These are phyloP conservation scores for Lutjanus argentimaculatus DNA, from an alignment of 2,797 vertebrate species.

Conservation along the genomic window DNA sequence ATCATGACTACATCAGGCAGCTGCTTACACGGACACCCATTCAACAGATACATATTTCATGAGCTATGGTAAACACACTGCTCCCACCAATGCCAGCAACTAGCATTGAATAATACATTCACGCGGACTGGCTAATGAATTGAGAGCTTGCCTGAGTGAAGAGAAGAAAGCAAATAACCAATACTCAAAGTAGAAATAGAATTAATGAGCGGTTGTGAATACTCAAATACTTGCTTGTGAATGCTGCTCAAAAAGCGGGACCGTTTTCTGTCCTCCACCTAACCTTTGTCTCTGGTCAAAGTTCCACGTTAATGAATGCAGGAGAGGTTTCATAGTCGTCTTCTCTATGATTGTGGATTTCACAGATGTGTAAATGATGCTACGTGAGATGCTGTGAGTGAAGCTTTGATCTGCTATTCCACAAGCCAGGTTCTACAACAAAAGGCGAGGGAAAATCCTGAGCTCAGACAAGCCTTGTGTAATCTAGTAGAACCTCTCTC, in stretches of 20 bases:
- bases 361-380: conserved; percentile 88
- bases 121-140: conserved; percentile 83
- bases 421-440: conserved; percentile 76
- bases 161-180: conserved; percentile 84
- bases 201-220: conserved; percentile 83
- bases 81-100: conserved; percentile 77
- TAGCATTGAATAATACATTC: conserved; percentile 85
- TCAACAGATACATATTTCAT: conserved; percentile 86
- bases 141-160: conserved; percentile 84
- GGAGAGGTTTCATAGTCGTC: conserved; percentile 72
- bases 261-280: conserved; percentile 71
- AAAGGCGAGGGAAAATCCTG: conserved; percentile 78
- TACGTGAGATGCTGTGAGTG: conserved; percentile 63
- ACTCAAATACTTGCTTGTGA: conserved; percentile 60
- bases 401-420: conserved; percentile 86
- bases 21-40: conserved; percentile 72
- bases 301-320: conserved; percentile 79
- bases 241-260: conserved; percentile 64
- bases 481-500: conserved; percentile 77
- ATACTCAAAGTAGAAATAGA: conserved; percentile 84
- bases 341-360: conserved; percentile 77
- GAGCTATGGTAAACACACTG: conserved; percentile 84
- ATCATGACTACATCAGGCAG: conserved; percentile 72
- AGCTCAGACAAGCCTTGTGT: conserved; percentile 78
- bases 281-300: conserved; percentile 83